A percentile compares a stretch with the other conserved stretches of the same genome.
phyloP scores from a whole-genome alignment of 2,888 invertebrate genomes.

The Trissolcus japonicus region DNA sequence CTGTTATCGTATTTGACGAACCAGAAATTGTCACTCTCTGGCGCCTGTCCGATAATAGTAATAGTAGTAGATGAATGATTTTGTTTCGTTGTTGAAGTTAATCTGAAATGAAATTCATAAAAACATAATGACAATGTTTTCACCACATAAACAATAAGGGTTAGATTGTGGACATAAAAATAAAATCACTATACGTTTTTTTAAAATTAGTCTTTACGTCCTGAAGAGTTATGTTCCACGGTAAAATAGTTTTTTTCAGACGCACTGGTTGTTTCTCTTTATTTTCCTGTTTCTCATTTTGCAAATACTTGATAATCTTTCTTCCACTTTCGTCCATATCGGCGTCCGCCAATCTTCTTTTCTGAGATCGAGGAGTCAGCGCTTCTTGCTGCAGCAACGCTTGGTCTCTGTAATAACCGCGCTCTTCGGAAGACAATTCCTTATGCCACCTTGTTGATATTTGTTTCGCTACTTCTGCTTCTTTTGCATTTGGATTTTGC shows the following conservation, averaged over 20 bases:
- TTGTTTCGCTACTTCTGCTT: conserved; percentile 72
- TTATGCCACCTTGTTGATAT: conserved; percentile 72
- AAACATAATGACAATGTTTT: neutral
- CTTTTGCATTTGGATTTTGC: conserved; percentile 68
- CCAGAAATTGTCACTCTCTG: conserved; percentile 31
- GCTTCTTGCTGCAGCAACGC: conserved; percentile 58
- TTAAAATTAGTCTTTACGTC: conserved; percentile 59
- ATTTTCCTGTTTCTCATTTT: conserved; percentile 66
- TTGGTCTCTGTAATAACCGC: conserved; percentile 69
- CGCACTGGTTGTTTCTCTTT: conserved; percentile 58
- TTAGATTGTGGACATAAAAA: conserved; percentile 1
- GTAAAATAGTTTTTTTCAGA: conserved; percentile 62
- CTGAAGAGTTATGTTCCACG: conserved; percentile 63
- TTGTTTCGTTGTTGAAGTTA: conserved; percentile 6
- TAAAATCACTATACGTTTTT: conserved; percentile 40
- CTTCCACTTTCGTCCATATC: conserved; percentile 62
- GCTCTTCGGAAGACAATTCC: conserved; percentile 71
- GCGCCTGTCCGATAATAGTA: conserved; percentile 26
- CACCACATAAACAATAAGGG: conserved; percentile 10
- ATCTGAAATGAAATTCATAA: neutral
- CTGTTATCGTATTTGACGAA: conserved; percentile 34
- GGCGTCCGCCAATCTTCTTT: conserved; percentile 39
- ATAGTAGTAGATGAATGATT: neutral
- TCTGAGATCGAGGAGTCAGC: conserved; percentile 36
- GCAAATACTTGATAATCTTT: conserved; percentile 64